Evolutionary conservation across 2,888 invertebrate genomes (phyloP), one percentile per base, ranked within the genome.

Genomic region (Drosophila setosimentum): DNA sequence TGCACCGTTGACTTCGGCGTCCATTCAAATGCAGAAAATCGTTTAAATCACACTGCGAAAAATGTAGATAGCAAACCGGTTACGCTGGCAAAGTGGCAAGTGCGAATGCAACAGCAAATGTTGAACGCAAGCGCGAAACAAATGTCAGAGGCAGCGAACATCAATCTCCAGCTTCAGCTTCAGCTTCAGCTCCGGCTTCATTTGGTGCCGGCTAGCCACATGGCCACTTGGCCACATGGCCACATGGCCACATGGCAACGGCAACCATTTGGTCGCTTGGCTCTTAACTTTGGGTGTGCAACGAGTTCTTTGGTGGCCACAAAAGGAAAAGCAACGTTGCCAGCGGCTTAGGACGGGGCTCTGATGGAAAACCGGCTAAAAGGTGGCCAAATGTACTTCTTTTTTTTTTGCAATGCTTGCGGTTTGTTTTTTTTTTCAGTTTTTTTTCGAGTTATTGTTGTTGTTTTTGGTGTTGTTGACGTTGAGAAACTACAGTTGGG

Each of bases 71-170:
- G 27, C 51, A 84, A 87, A 87, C 87, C 80, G 77, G 87, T 84
- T 81, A n/a, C 10, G 29, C 21, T 35, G 30, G 21, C 40, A 3
- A 42, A 49, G n/a, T 21, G 24, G 68, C 68, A 67, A 68, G 89
- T 77, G 89, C 73, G 73, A 87, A 76, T 60, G 79, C 42, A 76
- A 84, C 30, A 57, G 76, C 68, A 37, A 54, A 16, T 21, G 30
- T 18, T 57, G 69, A 73, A 60, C 66, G 79, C 71, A 85, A 87
- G 89, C 89, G 89, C 89, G 87, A 87, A 87, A 89, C 87, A 89
- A 87, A 89, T 87, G 87, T 87, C 89, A 87, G 87, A 89, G 85
- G 83, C 85, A 89, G 80, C 87, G 68, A 87, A 87, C 87, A 87
- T 87, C 87, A 87, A 87, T 87, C 87, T 87, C 85, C 85, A 81